Evolutionary conservation across 1,140 invertebrate species (phyloP), one percentile per base, ranked within the genome.

Genomic region (Apolygus lucorum): DNA sequence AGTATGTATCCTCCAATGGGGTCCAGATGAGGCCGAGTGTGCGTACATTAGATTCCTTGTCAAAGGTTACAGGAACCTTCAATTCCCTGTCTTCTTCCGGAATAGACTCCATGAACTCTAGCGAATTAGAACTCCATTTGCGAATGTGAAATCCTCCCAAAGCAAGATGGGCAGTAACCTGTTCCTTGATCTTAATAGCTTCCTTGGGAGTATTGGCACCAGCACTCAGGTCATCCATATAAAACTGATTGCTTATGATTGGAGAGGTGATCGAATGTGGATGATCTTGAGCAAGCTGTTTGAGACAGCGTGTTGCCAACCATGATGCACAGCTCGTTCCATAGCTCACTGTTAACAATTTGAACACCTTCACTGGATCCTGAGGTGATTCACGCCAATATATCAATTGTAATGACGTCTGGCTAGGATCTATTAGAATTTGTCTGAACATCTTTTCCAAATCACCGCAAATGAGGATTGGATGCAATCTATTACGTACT

Each of bases 211-310:
- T 75, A 1, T 76, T 29, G 0, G 70, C 72, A 2, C 81, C 79
- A 22, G 75, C 76, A 24, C 80, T 52, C 1, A 79, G 63, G 73
- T 83, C 80, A 71, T 84, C 81, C 17, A 80, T 77, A 68, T 80
- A 80, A n/a, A 79, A 74, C 70, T 79, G 77, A 14, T 70, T 71
- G 64, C 73, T 66, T 14, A 79, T 71, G 0, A 78, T 71, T 70
- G 72, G 34, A 11, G 75, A 66, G 8, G 73, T n/a, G n/a, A n/a
- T n/a, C n/a, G n/a, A n/a, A n/a, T n/a, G n/a, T n/a, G n/a, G n/a
- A n/a, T n/a, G n/a, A n/a, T n/a, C n/a, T n/a, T n/a, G n/a, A n/a
- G n/a, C n/a, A n/a, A n/a, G n/a, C n/a, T n/a, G n/a, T n/a, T n/a
- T n/a, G n/a, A n/a, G n/a, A n/a, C n/a, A n/a, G n/a, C n/a, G n/a